Evolutionary conservation across 2,888 invertebrate genomes (phyloP).

Genomic region (Clivina fossor): DNA sequence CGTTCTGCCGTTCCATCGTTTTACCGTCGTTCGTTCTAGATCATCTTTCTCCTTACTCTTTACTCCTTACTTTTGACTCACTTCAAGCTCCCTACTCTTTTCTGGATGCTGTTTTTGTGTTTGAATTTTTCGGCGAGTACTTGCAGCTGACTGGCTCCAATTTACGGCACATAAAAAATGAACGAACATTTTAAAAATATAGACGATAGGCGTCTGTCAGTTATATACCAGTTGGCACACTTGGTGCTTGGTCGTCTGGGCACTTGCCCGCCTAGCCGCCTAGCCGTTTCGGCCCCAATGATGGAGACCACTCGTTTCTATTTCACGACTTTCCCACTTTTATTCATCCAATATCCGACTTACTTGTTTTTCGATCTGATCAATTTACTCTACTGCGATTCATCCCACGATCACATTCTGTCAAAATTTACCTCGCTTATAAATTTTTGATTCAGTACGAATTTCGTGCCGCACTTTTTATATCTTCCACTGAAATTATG

Average conservation of each 20-base stretch:
- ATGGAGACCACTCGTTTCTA: too few species aligned
- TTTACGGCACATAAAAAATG: slow-evolving; percentile 28
- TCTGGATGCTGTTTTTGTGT: slow-evolving; percentile 11
- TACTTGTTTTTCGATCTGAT: slow-evolving; percentile 20
- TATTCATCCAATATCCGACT: too few species aligned
- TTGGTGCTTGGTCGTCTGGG: too few species aligned
- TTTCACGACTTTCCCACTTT: too few species aligned
- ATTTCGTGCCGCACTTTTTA: too few species aligned
- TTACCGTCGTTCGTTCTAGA: slow-evolving; percentile 7
- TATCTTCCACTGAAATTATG: too few species aligned
- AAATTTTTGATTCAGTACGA: slow-evolving; percentile 15
- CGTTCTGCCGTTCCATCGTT: not conserved
- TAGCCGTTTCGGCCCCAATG: too few species aligned
- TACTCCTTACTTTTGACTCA: slow-evolving; percentile 1
- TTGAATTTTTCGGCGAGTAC: slow-evolving; percentile 23
- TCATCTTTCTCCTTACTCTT: slow-evolving; percentile 19
- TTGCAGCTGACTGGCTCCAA: slow-evolving; percentile 27
- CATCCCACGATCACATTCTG: slow-evolving; percentile 17
- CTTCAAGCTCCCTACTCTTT: not conserved
- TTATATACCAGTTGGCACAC: too few species aligned
- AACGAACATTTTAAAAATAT: slow-evolving; percentile 22
- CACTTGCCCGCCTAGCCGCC: too few species aligned
- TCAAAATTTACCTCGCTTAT: too few species aligned
- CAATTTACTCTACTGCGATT: slow-evolving; percentile 22
- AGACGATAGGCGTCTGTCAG: too few species aligned